phyloP scores from a whole-genome alignment of 2,113 vertebrate species.

The Pungitius pungitius region DNA sequence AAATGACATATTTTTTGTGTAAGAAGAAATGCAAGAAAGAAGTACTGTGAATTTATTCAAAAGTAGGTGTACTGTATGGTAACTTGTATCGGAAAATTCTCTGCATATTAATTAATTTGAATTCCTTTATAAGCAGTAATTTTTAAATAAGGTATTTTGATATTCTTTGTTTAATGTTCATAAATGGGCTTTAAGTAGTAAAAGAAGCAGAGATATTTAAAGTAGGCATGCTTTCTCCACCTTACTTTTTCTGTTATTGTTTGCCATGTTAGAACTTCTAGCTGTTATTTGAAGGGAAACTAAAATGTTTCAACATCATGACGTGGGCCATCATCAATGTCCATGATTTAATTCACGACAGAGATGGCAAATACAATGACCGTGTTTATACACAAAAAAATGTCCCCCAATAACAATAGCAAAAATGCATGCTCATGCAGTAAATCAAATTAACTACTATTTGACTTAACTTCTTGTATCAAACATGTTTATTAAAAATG shows the following conservation, averaged over 20 bases:
- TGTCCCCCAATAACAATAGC: neutral
- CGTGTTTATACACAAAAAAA: neutral
- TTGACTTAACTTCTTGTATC: neutral
- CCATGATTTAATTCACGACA: neutral
- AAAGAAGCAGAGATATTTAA: neutral
- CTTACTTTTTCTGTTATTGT: neutral
- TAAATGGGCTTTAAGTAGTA: neutral
- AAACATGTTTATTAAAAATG: neutral
- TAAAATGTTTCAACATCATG: neutral
- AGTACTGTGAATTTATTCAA: neutral
- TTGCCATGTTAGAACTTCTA: too few relatives aligned
- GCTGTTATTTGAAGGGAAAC: neutral
- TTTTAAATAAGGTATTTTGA: neutral
- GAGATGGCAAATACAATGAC: neutral
- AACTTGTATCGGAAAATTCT: neutral
- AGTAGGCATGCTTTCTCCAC: neutral
- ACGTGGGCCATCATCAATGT: neutral
- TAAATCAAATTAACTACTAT: neutral
- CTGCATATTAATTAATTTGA: conserved; percentile 1
- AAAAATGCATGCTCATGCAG: neutral
- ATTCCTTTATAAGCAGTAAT: neutral
- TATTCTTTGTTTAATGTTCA: neutral
- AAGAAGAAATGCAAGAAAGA: neutral
- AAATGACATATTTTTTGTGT: neutral
- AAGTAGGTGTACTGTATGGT: neutral